Conservation (phyloP, 2,797 vertebrate species). For the Lacerta agilis region DNA sequence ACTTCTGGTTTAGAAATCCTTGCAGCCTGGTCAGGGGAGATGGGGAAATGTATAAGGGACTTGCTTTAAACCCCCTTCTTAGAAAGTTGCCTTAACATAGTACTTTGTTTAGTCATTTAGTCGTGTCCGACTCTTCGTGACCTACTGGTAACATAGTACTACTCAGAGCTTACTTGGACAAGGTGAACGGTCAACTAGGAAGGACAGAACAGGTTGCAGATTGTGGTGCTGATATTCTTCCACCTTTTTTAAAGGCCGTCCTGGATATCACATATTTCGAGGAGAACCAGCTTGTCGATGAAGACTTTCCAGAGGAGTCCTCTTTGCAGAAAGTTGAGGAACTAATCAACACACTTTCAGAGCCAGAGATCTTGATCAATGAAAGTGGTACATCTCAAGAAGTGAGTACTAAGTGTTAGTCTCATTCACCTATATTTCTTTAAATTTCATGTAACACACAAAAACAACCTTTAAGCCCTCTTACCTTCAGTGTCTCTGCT, state of each 20-base stretch:
- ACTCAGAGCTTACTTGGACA: background rate
- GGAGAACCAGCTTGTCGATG: slow-evolving; percentile 94
- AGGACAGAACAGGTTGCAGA: background rate
- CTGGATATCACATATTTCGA: slow-evolving; percentile 96
- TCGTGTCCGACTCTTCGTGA: too few relatives aligned
- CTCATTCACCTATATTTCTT: background rate
- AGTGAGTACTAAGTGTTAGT: slow-evolving; percentile 74
- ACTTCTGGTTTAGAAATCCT: background rate
- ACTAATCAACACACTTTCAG: slow-evolving; percentile 88
- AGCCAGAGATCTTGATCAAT: slow-evolving; percentile 89
- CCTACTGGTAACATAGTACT: background rate
- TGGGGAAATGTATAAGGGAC: background rate
- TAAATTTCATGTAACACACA: background rate
- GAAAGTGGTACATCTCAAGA: slow-evolving; percentile 84
- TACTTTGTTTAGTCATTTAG: too few relatives aligned
- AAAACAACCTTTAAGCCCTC: background rate
- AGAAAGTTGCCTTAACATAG: background rate
- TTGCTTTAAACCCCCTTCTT: background rate
- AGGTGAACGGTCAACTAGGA: background rate
- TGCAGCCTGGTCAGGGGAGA: background rate
- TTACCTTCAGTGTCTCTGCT: background rate
- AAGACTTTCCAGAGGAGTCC: slow-evolving; percentile 92
- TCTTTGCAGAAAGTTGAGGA: slow-evolving; percentile 92
- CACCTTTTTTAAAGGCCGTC: slow-evolving; percentile 81
- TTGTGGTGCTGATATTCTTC: background rate